Conservation (phyloP, 2,113 vertebrate genomes). For the Chitala chitala region DNA sequence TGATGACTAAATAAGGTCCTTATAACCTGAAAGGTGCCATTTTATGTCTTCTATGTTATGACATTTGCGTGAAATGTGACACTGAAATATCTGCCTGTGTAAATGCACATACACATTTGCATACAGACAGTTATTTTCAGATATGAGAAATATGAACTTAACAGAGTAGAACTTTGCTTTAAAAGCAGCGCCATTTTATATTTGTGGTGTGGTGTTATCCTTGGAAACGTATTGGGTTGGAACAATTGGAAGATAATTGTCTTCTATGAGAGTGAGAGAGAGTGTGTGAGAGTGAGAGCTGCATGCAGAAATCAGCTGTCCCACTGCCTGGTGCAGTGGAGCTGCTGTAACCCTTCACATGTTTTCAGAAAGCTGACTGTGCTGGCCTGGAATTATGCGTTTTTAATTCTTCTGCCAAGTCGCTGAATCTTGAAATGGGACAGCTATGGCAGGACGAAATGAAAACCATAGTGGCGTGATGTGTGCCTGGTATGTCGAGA, state of each 20-base stretch:
- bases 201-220: background rate
- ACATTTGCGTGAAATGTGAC: too few relatives aligned
- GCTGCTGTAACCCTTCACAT: conserved; percentile 15
- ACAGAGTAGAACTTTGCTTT: too few relatives aligned
- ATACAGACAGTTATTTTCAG: too few relatives aligned
- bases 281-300: conserved; percentile 21
- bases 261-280: background rate
- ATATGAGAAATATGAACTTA: too few relatives aligned
- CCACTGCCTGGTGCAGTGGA: conserved; percentile 21
- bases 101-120: too few relatives aligned
- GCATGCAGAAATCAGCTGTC: conserved; percentile 26
- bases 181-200: background rate
- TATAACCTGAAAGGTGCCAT: too few relatives aligned
- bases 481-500: background rate
- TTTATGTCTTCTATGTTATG: too few relatives aligned
- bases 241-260: conserved; percentile 16
- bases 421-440: background rate
- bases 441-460: background rate
- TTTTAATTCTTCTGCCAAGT: background rate
- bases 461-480: background rate
- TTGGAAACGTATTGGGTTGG: background rate
- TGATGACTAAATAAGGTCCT: too few relatives aligned
- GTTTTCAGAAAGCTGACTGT: background rate
- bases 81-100: too few relatives aligned
- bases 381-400: background rate